Evolutionary conservation across 2,888 invertebrate species (phyloP), one percentile per base, ranked within the genome.

Genomic region (Pandemis corylana): DNA sequence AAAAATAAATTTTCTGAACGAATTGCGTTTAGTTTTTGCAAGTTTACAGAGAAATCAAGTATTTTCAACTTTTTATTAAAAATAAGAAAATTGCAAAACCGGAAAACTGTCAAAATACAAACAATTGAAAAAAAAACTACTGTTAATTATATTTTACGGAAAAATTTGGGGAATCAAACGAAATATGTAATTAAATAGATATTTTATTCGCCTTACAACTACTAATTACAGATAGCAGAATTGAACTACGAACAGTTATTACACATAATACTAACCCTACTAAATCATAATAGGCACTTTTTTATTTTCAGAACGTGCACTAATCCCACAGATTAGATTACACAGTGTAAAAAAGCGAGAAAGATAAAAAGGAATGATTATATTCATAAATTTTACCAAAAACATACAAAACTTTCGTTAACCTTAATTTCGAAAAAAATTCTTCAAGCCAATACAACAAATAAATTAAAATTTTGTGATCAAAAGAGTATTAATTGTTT

Each of bases 391-490:
- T 9, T 13, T 44, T 65, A 41, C 41, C 9, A 12, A 46, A 46
- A 46, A 10, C 46, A 12, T 46, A 46, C 12, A 67, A 67, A 10
- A 62, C 5, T 3, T 20, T 5, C 3, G 5, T 44, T 53, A 41
- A 28, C 36, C 49, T 67, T 36, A 65, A 49, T 49, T 65, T 66
- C 15, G 15, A 53, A 5, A 28, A 10, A 20, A 12, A 2, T 12
- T 12, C 12, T 59, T 28, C 12, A 28, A 53, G 41, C 53, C 53
- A 66, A 51, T 66, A 66, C 9, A 63, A 64, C 56, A 74, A 76
- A 46, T 66, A 76, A 63, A 68, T 59, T 28, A 69, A 13, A 72
- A 76, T 75, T 77, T 80, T 80, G 78, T 80, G 80, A 78, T 77
- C 75, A 56, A 78, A 74, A 63, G 76, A 80, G 79, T 80, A 79